Conservation (phyloP, 2,888 invertebrate genomes). For the Callimorpha dominula region DNA sequence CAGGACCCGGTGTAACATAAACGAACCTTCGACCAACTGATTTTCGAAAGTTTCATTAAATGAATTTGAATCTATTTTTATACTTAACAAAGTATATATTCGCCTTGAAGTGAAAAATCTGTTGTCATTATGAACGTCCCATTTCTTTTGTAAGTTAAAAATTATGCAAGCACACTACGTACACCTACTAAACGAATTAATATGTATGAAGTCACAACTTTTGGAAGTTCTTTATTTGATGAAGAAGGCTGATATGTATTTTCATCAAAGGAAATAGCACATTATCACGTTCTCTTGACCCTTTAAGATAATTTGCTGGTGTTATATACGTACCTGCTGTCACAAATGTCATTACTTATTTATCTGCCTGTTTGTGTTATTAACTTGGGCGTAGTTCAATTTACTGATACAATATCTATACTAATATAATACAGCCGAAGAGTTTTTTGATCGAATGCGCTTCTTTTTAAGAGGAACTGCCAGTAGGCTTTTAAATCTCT, state of each 20-base stretch:
- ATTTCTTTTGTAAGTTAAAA: constrained; percentile 13
- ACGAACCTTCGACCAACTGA: neutral
- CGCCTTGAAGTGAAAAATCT: constrained; percentile 1
- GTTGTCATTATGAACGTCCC: neutral
- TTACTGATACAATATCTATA: too few relatives aligned
- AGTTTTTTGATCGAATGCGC: too few relatives aligned
- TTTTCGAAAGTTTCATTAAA: neutral
- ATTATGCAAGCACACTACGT: constrained; percentile 20
- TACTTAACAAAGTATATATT: neutral
- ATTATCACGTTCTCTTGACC: neutral
- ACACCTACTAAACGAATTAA: constrained; percentile 2
- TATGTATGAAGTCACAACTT: constrained; percentile 6
- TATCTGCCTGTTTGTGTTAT: too few relatives aligned
- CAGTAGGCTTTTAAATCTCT: too few relatives aligned
- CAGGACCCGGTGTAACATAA: too few relatives aligned
- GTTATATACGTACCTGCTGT: too few relatives aligned
- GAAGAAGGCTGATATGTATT: constrained; percentile 1
- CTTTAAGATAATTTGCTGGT: neutral
- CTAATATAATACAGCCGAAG: too few relatives aligned
- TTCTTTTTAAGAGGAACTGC: too few relatives aligned
- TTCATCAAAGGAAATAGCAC: neutral
- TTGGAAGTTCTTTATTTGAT: neutral
- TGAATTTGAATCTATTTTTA: neutral
- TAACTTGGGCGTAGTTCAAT: too few relatives aligned
- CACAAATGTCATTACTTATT: too few relatives aligned